Evolutionary conservation across 2,888 invertebrate genomes (phyloP), one percentile per base, ranked within the genome.

Genomic region (Euclidia mi): DNA sequence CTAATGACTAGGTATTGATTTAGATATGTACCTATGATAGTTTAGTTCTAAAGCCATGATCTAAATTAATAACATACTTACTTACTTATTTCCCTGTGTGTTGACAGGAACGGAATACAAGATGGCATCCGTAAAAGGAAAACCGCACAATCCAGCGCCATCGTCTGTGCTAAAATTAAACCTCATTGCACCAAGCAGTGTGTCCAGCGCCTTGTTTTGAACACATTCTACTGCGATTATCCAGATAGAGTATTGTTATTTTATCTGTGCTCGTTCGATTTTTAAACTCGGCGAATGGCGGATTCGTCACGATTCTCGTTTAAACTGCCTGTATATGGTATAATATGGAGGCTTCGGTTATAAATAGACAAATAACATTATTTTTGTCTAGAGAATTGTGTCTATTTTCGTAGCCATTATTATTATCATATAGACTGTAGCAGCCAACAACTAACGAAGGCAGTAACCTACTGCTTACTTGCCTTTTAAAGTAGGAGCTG

Each of bases 151-250:
- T 65, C 65, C 71, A 56, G 65, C 59, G 74, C 66, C 72, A 68
- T 66, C 67, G 74, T 68, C 72, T 71, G 72, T 47, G 59, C 85
- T 85, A 85, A 82, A 84, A 72, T 86, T 87, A 81, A 81, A 82
- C 77, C 66, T 40, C 68, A 74, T 68, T 79, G 77, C 80, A 80
- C 82, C 82, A 79, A 82, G 79, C 82, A 78, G 77, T 71, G 71
- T 72, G 73, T 72, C 74, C 63, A 71, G 68, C 37, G 47, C 58
- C 64, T 66, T 58, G 56, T 69, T 65, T 56, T 52, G 20, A 65
- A 67, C 55, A 67, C 67, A 71, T 72, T 75, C 64, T 72, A 64
- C 72, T 63, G 58, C 53, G 59, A 65, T 61, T 68, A 57, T 70
- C 62, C 64, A 42, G 63, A 61, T 68, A 65, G 53, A 67, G 42